Percentiles rank a stretch among this genome's conserved stretches.
These are phyloP conservation scores for Lordiphosa mommai DNA, from an alignment of 1,140 invertebrate genomes.

Conservation along the genomic window DNA sequence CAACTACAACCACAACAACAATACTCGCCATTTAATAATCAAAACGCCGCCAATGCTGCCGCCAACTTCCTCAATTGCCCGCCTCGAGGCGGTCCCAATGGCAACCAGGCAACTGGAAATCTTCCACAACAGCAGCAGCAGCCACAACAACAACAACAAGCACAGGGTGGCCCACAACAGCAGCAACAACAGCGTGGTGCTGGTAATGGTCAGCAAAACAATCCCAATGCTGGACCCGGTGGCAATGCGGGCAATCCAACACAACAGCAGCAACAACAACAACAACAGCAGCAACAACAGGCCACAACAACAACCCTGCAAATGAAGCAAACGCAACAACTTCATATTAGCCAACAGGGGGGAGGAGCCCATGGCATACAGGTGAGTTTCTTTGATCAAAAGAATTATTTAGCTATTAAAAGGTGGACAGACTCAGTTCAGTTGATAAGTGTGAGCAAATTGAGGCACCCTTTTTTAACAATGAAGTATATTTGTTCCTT, in stretches of 20 bases:
- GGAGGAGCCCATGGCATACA: slow-evolving; percentile 86
- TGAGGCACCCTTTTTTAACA: too few species aligned
- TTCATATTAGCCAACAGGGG: slow-evolving; percentile 89
- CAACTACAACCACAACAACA: slow-evolving; percentile 82
- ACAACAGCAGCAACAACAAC: slow-evolving; percentile 32
- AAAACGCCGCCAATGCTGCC: slow-evolving; percentile 36
- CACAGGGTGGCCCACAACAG: slow-evolving; percentile 50
- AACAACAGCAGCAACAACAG: slow-evolving; percentile 53
- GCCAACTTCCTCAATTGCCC: slow-evolving; percentile 74
- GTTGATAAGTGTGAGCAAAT: too few species aligned
- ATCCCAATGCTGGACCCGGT: slow-evolving; percentile 59
- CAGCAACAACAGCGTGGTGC: slow-evolving; percentile 8
- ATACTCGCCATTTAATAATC: slow-evolving; percentile 84
- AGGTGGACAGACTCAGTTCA: too few species aligned
- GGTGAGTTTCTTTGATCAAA: slow-evolving; percentile 80
- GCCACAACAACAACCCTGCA: slow-evolving; percentile 83
- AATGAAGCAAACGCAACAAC: slow-evolving; percentile 91
- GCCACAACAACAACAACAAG: slow-evolving; percentile 46
- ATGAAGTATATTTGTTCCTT: too few species aligned
- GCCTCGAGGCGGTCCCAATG: slow-evolving; percentile 81
- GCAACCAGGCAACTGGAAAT: slow-evolving; percentile 81
- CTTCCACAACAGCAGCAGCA: slow-evolving; percentile 68
- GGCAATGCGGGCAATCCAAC: slow-evolving; percentile 49
- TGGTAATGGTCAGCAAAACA: slow-evolving; percentile 51
- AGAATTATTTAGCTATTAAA: background rate